Conservation (phyloP, 2,888 invertebrate genomes). For the Periphyllus acericola region DNA sequence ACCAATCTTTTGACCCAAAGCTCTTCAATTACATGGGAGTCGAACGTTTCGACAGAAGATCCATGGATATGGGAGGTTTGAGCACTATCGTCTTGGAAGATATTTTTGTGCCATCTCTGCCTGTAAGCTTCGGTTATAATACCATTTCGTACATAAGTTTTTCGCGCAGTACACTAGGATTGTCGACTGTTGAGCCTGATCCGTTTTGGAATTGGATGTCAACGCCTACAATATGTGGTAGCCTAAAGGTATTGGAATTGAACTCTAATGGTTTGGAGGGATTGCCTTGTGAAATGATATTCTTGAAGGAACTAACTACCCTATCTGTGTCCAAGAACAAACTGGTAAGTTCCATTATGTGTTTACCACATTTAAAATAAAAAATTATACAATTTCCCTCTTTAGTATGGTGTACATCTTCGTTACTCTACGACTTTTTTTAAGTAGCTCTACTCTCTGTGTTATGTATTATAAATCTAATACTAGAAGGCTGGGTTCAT, state of each 20-base stretch:
- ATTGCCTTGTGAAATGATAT: not conserved
- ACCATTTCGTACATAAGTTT: not conserved
- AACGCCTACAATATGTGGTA: not conserved
- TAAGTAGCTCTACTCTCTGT: no score
- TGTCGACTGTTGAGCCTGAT: not conserved
- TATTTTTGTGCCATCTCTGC: not conserved
- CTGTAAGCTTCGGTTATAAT: not conserved
- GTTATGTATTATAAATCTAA: no score
- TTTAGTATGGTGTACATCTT: not conserved
- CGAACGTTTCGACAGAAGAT: not conserved
- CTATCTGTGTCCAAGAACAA: not conserved
- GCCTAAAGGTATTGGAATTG: not conserved
- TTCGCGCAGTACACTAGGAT: not conserved
- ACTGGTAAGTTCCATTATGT: not conserved
- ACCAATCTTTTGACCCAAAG: not conserved
- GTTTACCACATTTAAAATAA: not conserved
- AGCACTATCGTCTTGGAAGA: not conserved
- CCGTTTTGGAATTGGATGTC: not conserved
- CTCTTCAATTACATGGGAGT: not conserved
- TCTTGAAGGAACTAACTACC: not conserved
- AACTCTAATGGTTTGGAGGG: not conserved
- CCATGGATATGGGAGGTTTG: not conserved
- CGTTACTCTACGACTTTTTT: not conserved
- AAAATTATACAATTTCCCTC: not conserved
- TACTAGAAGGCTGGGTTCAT: no score